phyloP scores from a whole-genome alignment of 2,113 vertebrate genomes.

The Nymphicus hollandicus region DNA sequence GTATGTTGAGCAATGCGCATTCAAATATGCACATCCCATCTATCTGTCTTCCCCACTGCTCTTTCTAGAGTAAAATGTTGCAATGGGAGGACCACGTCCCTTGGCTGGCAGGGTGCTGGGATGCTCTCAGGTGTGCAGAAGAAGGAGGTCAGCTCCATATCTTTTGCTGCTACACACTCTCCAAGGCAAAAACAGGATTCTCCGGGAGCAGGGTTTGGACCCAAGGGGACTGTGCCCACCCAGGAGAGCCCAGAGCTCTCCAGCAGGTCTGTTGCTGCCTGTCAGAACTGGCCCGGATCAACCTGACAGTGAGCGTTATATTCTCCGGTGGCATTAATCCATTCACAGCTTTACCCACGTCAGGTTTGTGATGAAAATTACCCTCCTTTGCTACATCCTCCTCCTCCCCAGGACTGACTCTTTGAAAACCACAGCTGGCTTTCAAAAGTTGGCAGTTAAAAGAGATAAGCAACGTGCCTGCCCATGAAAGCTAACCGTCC shows the following conservation, averaged over 20 bases:
- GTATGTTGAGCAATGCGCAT: fast-evolving
- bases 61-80: neutral
- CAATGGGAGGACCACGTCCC: neutral
- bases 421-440: neutral
- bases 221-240: neutral
- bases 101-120: neutral
- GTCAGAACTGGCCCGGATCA: fast-evolving
- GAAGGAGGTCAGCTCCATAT: neutral
- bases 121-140: neutral
- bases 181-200: fast-evolving
- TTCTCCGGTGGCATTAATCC: neutral
- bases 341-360: fast-evolving
- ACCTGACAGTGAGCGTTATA: neutral
- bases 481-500: neutral
- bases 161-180: neutral
- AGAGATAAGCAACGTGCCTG: neutral
- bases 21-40: fast-evolving
- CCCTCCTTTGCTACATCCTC: neutral
- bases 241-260: neutral
- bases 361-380: neutral
- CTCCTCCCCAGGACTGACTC: neutral
- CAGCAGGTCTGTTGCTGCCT: fast-evolving
- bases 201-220: fast-evolving
- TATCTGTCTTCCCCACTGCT: neutral
- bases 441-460: slow-evolving; percentile 5